Base-by-base conservation (phyloP, 2,888 invertebrate genomes). In the Andrena minutula region DNA sequence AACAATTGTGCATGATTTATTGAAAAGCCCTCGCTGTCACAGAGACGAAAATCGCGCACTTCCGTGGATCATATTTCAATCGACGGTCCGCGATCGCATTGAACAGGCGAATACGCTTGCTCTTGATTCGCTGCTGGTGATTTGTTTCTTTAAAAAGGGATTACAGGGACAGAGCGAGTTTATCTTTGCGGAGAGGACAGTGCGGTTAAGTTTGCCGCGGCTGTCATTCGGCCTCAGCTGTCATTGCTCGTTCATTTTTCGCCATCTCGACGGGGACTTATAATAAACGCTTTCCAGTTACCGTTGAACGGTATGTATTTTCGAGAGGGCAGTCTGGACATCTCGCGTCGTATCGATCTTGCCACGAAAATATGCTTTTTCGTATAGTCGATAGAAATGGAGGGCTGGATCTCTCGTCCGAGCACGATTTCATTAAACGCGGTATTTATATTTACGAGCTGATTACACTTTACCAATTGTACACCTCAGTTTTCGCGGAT, bases 11-110 rank as follows among this genome's bases (percentile, higher is more conserved):
- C 76, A 49, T 58, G 69, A 49, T 30, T 47, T 63, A 69, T 56
- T 56, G 68, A 4, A 5, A 16, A 16, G 7, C 8, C n/a, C 7
- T 28, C 12, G 61, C 30, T 69, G 68, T 79, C 76, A 56, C 53
- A 10, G 76, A 58, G 30, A 56, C 12, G 49, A 41, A 23, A 76
- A 63, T 63, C 32, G 4, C 23, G 28, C 7, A 32, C 7, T 32
- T 41, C 26, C 20, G 16, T 28, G 30, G 35, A 61, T 16, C 65
- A 68, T 82, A 63, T 65, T 49, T 63, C 32, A 69, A 71, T 51
- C 41, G 23, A 16, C 5, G 28, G 35, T 23, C 35, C 35, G 20
- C 2, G 7, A 16, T 35, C 8, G 7, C n/a, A n/a, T 7, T 16
- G 41, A 41, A 41, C 41, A 41, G 16, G 41, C 12, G 41, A 41